Evolutionary conservation across 2,797 vertebrate species (phyloP).

Genomic region (Scyliorhinus canicula): DNA sequence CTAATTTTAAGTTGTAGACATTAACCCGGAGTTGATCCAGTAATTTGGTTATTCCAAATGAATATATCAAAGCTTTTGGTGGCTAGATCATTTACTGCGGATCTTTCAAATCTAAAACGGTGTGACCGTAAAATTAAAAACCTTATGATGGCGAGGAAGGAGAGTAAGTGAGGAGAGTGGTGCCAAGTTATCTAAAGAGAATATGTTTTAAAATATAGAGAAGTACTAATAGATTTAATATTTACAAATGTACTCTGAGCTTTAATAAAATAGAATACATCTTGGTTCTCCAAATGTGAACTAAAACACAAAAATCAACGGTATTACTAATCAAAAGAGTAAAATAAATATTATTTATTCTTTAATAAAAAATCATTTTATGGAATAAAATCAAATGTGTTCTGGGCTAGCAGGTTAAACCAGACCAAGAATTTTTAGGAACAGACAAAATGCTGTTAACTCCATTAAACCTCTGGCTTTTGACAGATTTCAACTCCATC

Average conservation of each 20-base stretch:
- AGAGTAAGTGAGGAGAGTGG: not conserved
- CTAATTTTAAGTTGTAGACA: too few relatives aligned
- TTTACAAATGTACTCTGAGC: not conserved
- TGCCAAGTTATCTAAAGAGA: not conserved
- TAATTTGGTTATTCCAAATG: too few relatives aligned
- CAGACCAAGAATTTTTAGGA: not conserved
- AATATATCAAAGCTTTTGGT: too few relatives aligned
- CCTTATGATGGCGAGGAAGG: not conserved
- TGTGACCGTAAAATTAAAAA: not conserved
- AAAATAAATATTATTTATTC: not conserved
- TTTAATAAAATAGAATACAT: not conserved
- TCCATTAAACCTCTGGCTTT: not conserved
- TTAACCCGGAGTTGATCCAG: too few relatives aligned
- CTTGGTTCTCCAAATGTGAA: constrained; percentile 26
- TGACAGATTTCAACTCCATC: not conserved
- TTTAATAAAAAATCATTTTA: not conserved
- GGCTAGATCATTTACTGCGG: too few relatives aligned
- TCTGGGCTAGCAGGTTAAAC: not conserved
- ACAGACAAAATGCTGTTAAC: not conserved
- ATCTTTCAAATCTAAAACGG: too few relatives aligned
- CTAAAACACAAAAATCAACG: not conserved
- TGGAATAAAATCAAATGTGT: not conserved
- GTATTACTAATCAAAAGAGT: too few relatives aligned
- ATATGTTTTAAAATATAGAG: not conserved
- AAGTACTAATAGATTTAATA: not conserved